These are phyloP conservation scores for Eonycteris spelaea DNA, from an alignment of 2,113 vertebrate genomes.

Conservation along the genomic window DNA sequence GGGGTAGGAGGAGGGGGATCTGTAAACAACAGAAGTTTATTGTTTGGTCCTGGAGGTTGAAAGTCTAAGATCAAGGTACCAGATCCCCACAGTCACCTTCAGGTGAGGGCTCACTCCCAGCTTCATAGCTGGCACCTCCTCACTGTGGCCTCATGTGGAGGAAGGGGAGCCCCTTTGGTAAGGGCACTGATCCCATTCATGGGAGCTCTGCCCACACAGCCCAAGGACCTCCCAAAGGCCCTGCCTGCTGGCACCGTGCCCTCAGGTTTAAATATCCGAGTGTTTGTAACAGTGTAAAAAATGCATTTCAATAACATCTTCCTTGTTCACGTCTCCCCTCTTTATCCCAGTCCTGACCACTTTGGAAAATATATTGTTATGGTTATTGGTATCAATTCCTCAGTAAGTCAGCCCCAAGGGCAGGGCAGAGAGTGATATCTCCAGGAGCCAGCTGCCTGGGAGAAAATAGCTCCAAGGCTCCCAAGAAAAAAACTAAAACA, in stretches of 20 bases:
- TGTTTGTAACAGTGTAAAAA: no score
- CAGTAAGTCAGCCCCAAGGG: no score
- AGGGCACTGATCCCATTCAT: neutral
- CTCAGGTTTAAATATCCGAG: neutral
- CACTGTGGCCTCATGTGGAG: neutral
- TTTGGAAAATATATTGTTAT: no score
- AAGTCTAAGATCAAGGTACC: neutral
- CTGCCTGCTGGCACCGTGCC: neutral
- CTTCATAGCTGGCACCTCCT: neutral
- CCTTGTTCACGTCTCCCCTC: no score
- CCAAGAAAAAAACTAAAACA: no score
- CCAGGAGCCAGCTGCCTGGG: no score
- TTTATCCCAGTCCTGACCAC: no score
- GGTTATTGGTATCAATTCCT: no score
- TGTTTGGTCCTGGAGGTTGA: neutral
- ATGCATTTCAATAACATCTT: no score
- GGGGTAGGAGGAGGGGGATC: neutral
- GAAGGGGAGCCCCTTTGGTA: neutral
- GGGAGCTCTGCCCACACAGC: neutral
- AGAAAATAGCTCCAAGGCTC: no score
- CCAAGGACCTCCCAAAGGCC: neutral
- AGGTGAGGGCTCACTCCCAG: neutral
- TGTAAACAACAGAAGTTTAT: neutral
- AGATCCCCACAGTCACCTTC: neutral
- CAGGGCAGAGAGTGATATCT: no score